Evolutionary conservation across 2,113 vertebrate species (phyloP), one percentile per base, ranked within the genome.

Genomic region (Dicaeum eximium): DNA sequence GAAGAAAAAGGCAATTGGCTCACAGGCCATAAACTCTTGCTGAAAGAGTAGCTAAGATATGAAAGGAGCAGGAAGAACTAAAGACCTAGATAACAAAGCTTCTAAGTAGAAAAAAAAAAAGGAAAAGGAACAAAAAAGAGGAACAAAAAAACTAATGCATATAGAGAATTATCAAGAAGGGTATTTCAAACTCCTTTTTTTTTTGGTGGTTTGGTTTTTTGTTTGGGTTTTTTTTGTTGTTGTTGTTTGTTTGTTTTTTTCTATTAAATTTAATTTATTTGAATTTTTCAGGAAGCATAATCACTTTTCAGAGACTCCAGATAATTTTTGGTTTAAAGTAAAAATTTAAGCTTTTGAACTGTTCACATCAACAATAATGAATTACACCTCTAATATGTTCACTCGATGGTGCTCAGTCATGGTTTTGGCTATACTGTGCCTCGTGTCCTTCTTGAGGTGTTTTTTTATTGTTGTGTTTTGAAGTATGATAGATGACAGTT

Each of bases 1-100:
- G 65, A 93, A 95, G 91, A 86, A 92, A 94, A 90, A 93, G 79
- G 82, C 92, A 94, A 80, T 73, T 95, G 71, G 81, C 74, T 91
- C 77, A 88, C 50, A 94, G 71, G 81, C 67, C 58, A 82, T 94
- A 95, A 95, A 95, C 87, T 91, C 66, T 80, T 70, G 84, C 74
- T 88, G 91, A 95, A 96, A 95, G 71, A 91, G 38, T 54, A 93
- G 71, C 71, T 91, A 93, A 82, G 58, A 82, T 80, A 88, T 27
- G 47, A 94, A 95, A 91, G 67, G 86, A 91, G 51, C 30, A 80
- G 79, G 79, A 94, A 91, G 56, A 94, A 90, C 33, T 87, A 88
- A 94, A 91, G 90, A 65, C 66, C 8, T 45, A 89, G 57, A 92
- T 61, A 72, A 86, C 38, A 91, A 95, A 96, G 82, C 42, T 80